Evolutionary conservation across 2,888 invertebrate genomes (phyloP), one percentile per base, ranked within the genome.

Genomic region (Linyphia triangularis): DNA sequence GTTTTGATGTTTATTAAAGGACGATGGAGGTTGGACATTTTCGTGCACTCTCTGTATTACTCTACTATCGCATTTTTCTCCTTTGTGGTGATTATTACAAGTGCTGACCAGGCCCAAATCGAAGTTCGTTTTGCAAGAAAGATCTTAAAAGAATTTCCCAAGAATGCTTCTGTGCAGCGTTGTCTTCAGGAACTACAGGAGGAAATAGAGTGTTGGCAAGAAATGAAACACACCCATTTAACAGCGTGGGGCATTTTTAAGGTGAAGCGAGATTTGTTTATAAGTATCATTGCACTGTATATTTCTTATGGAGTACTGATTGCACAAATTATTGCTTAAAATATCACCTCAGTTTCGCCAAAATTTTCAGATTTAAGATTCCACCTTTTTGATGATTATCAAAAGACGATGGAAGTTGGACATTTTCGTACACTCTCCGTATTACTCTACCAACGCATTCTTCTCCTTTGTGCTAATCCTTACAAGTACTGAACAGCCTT

Each of bases 171-270:
- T 2, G 10, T 78, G 13, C 78, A 63, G 19, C 13, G 16, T 6
- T 4, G 16, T 5, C 5, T 72, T 16, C 40, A n/a, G 5, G 72
- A 57, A 4, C 26, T 72, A n/a, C 28, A 10, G 28, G 72, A 72
- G 19, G 73, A 73, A 13, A 57, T 79, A 22, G 28, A 51, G 33
- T 67, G 24, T 16, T 69, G 30, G 67, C 67, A 43, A 26, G 79
- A 79, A n/a, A n/a, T 30, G 5, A 51, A 30, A 30, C 57, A 43
- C 19, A 30, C 24, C 2, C 67, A 57, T 13, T 33, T 79, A 51
- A 57, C 79, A n/a, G 79, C 79, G 1, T 79, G 67, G 67, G 67
- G 69, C n/a, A 79, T 79, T 51, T 79, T 79, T 33, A 67, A 57
- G 33, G 30, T 79, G 6, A 67, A 67, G 67, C 28, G 69, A 33